phyloP scores from a whole-genome alignment of 2,888 invertebrate species.

The Eristalis tenax region DNA sequence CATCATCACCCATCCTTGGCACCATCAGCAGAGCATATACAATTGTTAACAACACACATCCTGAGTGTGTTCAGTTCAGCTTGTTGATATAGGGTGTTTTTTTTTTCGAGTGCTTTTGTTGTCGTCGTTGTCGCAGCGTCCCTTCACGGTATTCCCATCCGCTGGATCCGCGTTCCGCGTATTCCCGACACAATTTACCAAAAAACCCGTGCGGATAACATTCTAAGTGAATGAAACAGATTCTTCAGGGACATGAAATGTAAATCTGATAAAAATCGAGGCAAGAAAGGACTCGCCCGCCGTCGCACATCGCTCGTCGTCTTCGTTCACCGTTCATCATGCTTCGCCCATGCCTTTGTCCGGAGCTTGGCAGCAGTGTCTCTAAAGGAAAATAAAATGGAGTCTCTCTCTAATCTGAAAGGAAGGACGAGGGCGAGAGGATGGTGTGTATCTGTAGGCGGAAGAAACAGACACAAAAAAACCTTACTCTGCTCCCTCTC shows the following conservation, averaged over 20 bases:
- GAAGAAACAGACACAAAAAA: slow-evolving; percentile 10
- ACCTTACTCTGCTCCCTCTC: neutral
- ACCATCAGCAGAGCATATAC: slow-evolving; percentile 18
- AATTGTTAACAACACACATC: slow-evolving; percentile 61
- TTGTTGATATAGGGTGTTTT: neutral
- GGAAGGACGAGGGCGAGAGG: slow-evolving; percentile 35
- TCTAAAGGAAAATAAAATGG: slow-evolving; percentile 55
- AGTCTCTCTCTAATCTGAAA: slow-evolving; percentile 36
- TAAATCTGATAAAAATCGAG: slow-evolving; percentile 63
- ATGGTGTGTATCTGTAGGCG: neutral
- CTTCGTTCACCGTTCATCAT: slow-evolving; percentile 36
- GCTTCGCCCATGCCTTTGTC: slow-evolving; percentile 37
- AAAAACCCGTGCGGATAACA: slow-evolving; percentile 54
- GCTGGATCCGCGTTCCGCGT: neutral
- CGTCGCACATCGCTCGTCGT: neutral
- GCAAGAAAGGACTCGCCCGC: slow-evolving; percentile 36
- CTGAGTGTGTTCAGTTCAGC: slow-evolving; percentile 23
- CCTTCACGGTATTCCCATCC: neutral
- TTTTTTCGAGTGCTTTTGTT: neutral
- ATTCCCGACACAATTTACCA: slow-evolving; percentile 26
- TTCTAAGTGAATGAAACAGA: slow-evolving; percentile 70
- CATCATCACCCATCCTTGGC: neutral
- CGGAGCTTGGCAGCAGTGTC: slow-evolving; percentile 13
- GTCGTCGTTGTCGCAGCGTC: neutral
- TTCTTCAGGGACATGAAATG: slow-evolving; percentile 66